These are phyloP conservation scores for Erannis defoliaria DNA, from an alignment of 2,888 invertebrate genomes.

Conservation along the genomic window DNA sequence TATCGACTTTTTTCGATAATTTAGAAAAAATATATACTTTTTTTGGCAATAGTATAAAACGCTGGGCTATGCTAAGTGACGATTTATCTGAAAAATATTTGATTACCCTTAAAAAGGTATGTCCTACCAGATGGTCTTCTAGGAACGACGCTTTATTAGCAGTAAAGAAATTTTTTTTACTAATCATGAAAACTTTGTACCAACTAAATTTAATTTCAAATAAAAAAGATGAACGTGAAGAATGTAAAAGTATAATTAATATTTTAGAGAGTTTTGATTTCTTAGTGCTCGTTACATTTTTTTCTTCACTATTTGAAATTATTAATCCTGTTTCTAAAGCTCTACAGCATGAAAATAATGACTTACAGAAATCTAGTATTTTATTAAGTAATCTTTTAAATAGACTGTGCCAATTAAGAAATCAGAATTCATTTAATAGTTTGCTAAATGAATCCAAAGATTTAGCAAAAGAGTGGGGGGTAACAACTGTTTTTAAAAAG, in stretches of 20 bases:
- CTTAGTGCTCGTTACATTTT: slow-evolving; percentile 48
- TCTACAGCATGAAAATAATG: slow-evolving; percentile 50
- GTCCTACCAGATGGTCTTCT: slow-evolving; percentile 44
- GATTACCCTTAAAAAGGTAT: slow-evolving; percentile 47
- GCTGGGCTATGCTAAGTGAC: slow-evolving; percentile 44
- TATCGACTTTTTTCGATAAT: slow-evolving; percentile 42
- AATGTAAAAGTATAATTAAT: slow-evolving; percentile 44
- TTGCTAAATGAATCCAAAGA: slow-evolving; percentile 41
- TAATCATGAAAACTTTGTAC: slow-evolving; percentile 35
- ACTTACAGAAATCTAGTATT: slow-evolving; percentile 46
- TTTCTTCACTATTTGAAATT: slow-evolving; percentile 51
- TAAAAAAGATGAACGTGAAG: slow-evolving; percentile 43
- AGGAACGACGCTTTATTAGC: slow-evolving; percentile 39
- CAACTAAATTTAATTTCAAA: slow-evolving; percentile 44
- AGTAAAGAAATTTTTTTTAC: slow-evolving; percentile 31
- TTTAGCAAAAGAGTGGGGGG: slow-evolving; percentile 27
- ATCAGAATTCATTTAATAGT: slow-evolving; percentile 44
- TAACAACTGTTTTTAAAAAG: slow-evolving; percentile 41
- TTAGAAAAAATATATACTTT: slow-evolving; percentile 41
- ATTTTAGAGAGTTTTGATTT: slow-evolving; percentile 41
- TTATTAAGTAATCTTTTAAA: slow-evolving; percentile 47
- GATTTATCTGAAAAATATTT: slow-evolving; percentile 41
- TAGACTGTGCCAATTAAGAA: slow-evolving; percentile 43
- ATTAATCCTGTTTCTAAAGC: slow-evolving; percentile 49
- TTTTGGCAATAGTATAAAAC: slow-evolving; percentile 43